Evolutionary conservation across 2,888 invertebrate species (phyloP).

Genomic region (Seira ritae): DNA sequence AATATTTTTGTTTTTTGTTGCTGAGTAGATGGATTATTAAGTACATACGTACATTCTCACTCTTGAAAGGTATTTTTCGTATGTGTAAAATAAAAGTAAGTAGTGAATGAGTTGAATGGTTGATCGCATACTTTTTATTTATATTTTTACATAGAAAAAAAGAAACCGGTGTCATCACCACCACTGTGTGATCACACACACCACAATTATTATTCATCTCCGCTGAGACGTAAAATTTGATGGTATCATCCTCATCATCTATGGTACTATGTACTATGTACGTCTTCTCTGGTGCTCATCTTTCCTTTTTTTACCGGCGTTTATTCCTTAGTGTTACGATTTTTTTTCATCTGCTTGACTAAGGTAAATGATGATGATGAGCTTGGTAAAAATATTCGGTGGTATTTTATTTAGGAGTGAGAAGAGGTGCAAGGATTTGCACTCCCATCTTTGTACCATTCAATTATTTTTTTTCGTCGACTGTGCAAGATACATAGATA

Average conservation of each 20-base stretch:
- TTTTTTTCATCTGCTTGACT: not conserved
- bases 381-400: slow-evolving; percentile 23
- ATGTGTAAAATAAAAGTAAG: slow-evolving; percentile 19
- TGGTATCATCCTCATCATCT: slow-evolving; percentile 37
- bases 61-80: slow-evolving; percentile 10
- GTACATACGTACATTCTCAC: too few species aligned
- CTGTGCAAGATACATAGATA: slow-evolving; percentile 21
- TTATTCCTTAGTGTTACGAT: slow-evolving; percentile 7
- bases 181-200: slow-evolving; percentile 44
- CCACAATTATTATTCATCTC: slow-evolving; percentile 55
- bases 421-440: slow-evolving; percentile 62
- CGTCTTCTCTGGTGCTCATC: not conserved
- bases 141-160: slow-evolving; percentile 12
- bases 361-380: too few species aligned
- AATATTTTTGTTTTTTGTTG: too few species aligned
- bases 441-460: slow-evolving; percentile 39
- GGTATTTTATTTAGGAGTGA: slow-evolving; percentile 29
- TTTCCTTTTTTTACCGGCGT: slow-evolving; percentile 6
- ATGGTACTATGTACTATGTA: too few species aligned
- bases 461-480: slow-evolving; percentile 21
- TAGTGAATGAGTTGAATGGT: slow-evolving; percentile 41
- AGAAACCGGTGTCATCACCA: slow-evolving; percentile 53
- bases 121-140: slow-evolving; percentile 44
- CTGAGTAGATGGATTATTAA: too few species aligned
- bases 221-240: slow-evolving; percentile 53